Evolutionary conservation across 92 coral and sea anemone species (phyloP), one percentile per base, ranked within the genome.

Genomic region (Metridium senile): DNA sequence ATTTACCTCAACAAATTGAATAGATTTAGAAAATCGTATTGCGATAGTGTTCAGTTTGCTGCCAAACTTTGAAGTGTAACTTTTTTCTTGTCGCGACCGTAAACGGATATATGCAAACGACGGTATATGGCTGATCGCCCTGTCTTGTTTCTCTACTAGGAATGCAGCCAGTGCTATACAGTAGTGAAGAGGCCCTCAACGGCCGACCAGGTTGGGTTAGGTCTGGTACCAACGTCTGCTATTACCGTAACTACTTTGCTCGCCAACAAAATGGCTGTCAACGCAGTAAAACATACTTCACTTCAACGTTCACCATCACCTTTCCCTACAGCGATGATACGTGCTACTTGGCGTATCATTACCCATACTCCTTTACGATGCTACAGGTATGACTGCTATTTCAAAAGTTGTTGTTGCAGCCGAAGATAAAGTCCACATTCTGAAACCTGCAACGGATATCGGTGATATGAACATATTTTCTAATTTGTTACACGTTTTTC

Each of bases 161-260:
- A 39, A 96, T 96, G 99, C 99, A 96, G 71, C 99, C 99, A 21
- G 93, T 96, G 13, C 58, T 96, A 78, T 96, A 89, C 76, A 93
- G 98, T 20, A 83, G 83, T 0, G 75, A 79, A 75, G 99, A 93
- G 39, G 99, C 99, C 9, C 81, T 86, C 69, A 91, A 93, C 35
- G 97, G 97, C 9, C 87, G 89, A 22, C 97, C 97, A 13, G 97
- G 99, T 0, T 96, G 99, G 99, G 70, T 92, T 61, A 80, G 99
- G 80, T 73, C 87, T 26, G 99, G 99, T 43, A 58, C 85, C 18
- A 85, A 81, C 68, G 87, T 96, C 23, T 96, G 99, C 64, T 96
- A 96, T 72, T 96, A 93, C 70, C 89, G 94, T 57, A 96, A 93
- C 73, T 91, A 96, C 86, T 96, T 84, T 74, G 82, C 80, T 0